phyloP scores from a whole-genome alignment of 2,113 vertebrate genomes.

The Ceratotherium simum region DNA sequence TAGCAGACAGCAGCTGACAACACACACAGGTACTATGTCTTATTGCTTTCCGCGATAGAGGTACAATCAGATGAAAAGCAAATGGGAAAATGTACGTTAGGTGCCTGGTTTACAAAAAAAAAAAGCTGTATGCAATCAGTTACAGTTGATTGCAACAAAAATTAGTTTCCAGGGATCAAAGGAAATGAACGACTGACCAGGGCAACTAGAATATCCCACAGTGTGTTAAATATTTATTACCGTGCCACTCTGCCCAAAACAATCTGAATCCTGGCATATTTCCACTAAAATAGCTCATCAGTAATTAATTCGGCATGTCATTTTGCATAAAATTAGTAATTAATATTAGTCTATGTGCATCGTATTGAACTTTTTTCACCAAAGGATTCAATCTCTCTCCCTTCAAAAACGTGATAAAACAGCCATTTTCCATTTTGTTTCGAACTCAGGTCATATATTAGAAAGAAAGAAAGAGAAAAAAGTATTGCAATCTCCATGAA shows the following conservation, averaged over 20 bases:
- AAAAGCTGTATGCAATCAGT: conserved; percentile 83
- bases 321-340: conserved; percentile 87
- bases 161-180: conserved; percentile 88
- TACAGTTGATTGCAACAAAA: conserved; percentile 87
- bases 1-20: conserved; percentile 56
- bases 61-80: conserved; percentile 78
- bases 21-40: conserved; percentile 34
- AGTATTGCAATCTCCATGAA: conserved; percentile 66
- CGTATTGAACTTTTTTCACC: conserved; percentile 58
- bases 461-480: background rate
- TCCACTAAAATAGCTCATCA: conserved; percentile 81
- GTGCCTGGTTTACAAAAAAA: conserved; percentile 47
- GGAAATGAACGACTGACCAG: conserved; percentile 86
- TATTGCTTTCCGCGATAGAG: conserved; percentile 73
- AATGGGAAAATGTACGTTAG: conserved; percentile 82
- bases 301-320: conserved; percentile 86
- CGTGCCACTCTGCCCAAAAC: conserved; percentile 79
- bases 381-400: conserved; percentile 67
- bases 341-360: conserved; percentile 78
- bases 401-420: conserved; percentile 76
- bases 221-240: conserved; percentile 87
- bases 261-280: conserved; percentile 82
- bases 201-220: conserved; percentile 81
- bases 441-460: conserved; percentile 57
- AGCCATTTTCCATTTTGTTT: conserved; percentile 80